phyloP scores from a whole-genome alignment of 2,888 invertebrate genomes.

The Ariolimax columbianus region DNA sequence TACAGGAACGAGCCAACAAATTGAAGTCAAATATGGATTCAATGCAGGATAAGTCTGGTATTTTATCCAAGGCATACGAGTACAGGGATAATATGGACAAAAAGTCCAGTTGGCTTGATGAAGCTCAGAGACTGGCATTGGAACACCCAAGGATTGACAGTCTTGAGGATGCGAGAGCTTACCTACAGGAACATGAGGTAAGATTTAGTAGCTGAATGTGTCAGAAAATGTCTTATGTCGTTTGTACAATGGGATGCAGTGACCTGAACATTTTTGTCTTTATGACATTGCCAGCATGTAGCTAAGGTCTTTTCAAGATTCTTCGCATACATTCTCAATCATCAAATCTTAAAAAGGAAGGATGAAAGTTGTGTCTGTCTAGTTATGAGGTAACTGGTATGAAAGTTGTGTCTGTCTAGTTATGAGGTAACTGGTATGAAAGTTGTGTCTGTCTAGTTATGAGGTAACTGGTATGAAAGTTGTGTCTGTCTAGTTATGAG shows the following conservation, averaged over 20 bases:
- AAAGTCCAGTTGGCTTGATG: conserved; percentile 84
- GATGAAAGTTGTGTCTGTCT: background rate
- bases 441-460: background rate
- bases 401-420: background rate
- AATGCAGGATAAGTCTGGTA: conserved; percentile 94
- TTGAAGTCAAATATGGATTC: conserved; percentile 94
- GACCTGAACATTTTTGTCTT: background rate
- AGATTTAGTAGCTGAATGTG: conserved; percentile 28
- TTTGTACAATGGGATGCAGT: background rate
- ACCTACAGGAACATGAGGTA: conserved; percentile 74
- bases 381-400: background rate
- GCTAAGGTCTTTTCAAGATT: too few species aligned
- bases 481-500: background rate
- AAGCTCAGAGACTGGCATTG: conserved; percentile 68
- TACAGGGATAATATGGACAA: conserved; percentile 89
- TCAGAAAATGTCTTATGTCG: background rate
- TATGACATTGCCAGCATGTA: background rate
- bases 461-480: background rate
- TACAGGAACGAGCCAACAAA: conserved; percentile 86
- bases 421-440: background rate
- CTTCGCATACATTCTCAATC: background rate
- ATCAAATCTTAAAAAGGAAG: background rate
- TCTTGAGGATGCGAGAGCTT: conserved; percentile 71
- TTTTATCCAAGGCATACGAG: conserved; percentile 93
- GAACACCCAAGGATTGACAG: conserved; percentile 72